Base-by-base conservation (phyloP, 2,888 invertebrate genomes). In the Seira musarum region DNA sequence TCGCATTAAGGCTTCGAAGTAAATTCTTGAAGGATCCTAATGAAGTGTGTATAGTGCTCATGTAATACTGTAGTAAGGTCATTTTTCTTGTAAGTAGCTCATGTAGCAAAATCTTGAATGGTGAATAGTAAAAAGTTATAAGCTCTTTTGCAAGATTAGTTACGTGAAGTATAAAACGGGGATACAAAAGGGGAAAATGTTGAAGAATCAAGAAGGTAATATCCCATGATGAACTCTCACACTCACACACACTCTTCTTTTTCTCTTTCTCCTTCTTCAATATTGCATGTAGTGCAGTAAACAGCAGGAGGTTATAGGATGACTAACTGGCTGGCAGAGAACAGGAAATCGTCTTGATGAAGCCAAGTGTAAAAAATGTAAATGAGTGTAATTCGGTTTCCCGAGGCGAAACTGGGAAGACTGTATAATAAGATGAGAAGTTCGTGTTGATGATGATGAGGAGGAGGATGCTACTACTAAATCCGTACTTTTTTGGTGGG, bases 291-390 rank as follows among this genome's bases (percentile, higher is more conserved):
- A 13, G 49, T 13, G 15, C 49, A n/a, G 69, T 61, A 17, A 53
- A 53, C 77, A 71, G 71, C 71, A 35, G 77, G 71, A 64, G 77
- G 77, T 30, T 30, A 30, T 30, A 30, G 70, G 66, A 70, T 71
- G 78, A 72, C 65, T 71, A 70, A 70, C 61, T 49, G 13, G 40
- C 30, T 30, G 8, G 30, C 66, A 19, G 71, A 60, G 69, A 80
- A 76, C 67, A 82, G 82, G 82, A 82, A 82, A 79, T 82, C 78
- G 79, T 46, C 71, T 79, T 74, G 79, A 75, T 75, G 78, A 82
- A 82, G 82, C 79, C 78, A 82, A 82, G 78, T 82, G 82, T 82
- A 82, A 82, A 82, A 82, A 82, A 82, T 82, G 82, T 82, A 82
- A 82, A 82, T 82, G 82, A 82, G 82, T 82, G 79, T 82, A 79